phyloP scores from a whole-genome alignment of 2,888 invertebrate genomes.

The Acleris holmiana region DNA sequence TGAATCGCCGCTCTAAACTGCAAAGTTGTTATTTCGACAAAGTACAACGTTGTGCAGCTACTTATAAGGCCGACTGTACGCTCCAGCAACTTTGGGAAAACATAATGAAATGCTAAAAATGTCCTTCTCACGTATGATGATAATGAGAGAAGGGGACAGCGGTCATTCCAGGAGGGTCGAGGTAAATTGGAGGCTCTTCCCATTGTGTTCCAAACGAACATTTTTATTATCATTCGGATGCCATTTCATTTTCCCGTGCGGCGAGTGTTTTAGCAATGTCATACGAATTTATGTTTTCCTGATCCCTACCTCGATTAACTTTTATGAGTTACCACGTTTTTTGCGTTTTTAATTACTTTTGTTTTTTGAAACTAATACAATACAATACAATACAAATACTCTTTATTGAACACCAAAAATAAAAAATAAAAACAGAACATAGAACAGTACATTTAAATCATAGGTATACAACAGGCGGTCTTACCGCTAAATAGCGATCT shows the following conservation, averaged over 20 bases:
- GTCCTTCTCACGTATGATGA: constrained; percentile 26
- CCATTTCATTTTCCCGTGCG: constrained; percentile 52
- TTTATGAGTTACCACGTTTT: constrained; percentile 42
- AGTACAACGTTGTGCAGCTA: too few relatives aligned
- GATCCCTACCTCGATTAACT: constrained; percentile 46
- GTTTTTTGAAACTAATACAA: constrained; percentile 8
- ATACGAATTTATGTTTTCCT: constrained; percentile 43
- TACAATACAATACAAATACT: too few relatives aligned
- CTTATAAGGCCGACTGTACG: background rate
- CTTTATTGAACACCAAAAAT: too few relatives aligned
- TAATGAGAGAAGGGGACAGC: constrained; percentile 38
- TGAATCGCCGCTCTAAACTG: too few relatives aligned
- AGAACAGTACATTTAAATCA: too few relatives aligned
- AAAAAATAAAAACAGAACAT: too few relatives aligned
- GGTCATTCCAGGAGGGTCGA: constrained; percentile 56
- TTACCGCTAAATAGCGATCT: too few relatives aligned
- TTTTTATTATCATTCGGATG: constrained; percentile 53
- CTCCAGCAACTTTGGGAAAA: constrained; percentile 14
- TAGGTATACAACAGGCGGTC: too few relatives aligned
- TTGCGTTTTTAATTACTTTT: constrained; percentile 25
- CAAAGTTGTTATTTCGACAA: too few relatives aligned
- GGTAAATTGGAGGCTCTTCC: constrained; percentile 42
- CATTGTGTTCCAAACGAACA: constrained; percentile 50
- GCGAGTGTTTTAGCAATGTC: constrained; percentile 44
- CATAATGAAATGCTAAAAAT: constrained; percentile 16